Conservation (phyloP, 2,113 vertebrate genomes). For the Zosterops borbonicus region DNA sequence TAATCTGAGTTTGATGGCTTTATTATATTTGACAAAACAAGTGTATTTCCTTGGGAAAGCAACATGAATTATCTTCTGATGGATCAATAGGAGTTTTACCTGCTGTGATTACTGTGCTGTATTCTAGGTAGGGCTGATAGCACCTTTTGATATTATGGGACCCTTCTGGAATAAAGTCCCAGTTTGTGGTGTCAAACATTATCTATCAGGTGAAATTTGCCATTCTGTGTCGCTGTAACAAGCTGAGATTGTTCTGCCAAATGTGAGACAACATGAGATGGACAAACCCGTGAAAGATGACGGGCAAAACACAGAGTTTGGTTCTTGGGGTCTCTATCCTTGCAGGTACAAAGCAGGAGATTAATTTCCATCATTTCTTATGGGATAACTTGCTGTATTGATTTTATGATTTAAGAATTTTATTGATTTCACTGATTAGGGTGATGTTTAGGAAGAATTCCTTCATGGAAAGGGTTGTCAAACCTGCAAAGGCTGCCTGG, state of each 20-base stretch:
- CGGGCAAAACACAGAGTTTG: accelerated
- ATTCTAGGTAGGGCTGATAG: neutral
- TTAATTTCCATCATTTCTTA: neutral
- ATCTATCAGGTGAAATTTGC: neutral
- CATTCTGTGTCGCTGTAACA: neutral
- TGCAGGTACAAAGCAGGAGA: neutral
- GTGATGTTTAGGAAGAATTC: neutral
- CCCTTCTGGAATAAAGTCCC: neutral
- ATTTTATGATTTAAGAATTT: neutral
- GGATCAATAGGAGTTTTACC: neutral
- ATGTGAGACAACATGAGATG: neutral
- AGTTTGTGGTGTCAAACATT: neutral
- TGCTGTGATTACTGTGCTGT: neutral
- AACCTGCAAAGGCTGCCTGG: neutral
- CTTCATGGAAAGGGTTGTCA: neutral
- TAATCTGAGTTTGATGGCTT: neutral
- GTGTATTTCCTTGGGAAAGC: neutral
- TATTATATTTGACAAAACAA: neutral
- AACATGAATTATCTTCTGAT: neutral
- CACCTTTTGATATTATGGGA: neutral
- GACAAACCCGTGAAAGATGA: neutral
- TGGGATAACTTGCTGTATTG: neutral
- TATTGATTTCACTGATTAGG: neutral
- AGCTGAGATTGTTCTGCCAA: neutral
- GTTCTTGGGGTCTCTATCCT: neutral